A percentile compares a stretch with the other conserved stretches of the same genome.
Conservation (phyloP, 1,140 invertebrate species). For the Brachionus manjavacas region DNA sequence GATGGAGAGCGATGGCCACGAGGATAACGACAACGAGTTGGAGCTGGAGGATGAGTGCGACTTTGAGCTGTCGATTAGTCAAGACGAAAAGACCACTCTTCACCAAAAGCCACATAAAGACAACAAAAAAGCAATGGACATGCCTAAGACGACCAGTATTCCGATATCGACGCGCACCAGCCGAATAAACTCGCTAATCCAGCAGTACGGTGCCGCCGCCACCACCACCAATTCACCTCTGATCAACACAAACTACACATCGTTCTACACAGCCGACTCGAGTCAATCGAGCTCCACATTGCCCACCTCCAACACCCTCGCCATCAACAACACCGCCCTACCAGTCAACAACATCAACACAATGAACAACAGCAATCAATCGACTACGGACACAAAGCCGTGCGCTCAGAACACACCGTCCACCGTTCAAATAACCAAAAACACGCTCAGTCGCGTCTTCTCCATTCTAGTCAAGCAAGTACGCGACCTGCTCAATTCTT, state of each 20-base stretch:
- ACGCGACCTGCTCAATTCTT: not conserved
- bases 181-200: not conserved
- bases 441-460: conserved; percentile 5
- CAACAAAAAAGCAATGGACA: conserved; percentile 20
- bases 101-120: too few relatives aligned
- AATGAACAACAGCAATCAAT: not conserved
- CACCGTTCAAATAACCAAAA: conserved; percentile 21
- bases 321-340: not conserved
- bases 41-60: conserved; percentile 76
- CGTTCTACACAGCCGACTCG: not conserved
- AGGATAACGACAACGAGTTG: conserved; percentile 59
- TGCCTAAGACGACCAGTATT: not conserved
- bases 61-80: conserved; percentile 70
- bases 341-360: not conserved
- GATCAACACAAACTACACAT: not conserved
- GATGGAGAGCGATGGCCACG: not conserved
- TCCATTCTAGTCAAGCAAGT: not conserved
- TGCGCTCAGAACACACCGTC: not conserved
- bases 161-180: not conserved
- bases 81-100: too few relatives aligned
- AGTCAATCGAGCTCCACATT: not conserved
- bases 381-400: not conserved
- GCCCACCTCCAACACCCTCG: not conserved
- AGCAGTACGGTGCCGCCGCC: not conserved
- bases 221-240: not conserved